These are phyloP conservation scores for Rhizoglyphus robini DNA, from an alignment of 1,140 invertebrate species.

Conservation along the genomic window DNA sequence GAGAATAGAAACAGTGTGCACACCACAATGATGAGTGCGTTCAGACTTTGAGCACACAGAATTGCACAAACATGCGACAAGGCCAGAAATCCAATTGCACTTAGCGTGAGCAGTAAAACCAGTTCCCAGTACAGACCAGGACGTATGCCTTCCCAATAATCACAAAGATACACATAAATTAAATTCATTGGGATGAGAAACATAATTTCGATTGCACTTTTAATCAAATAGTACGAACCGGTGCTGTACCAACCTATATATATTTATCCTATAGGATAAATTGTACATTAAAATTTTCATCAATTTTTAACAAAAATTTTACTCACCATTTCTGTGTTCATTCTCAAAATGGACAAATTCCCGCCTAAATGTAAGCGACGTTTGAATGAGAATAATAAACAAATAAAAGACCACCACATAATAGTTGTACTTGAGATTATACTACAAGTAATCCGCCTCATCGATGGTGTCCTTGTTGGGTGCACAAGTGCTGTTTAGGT, in stretches of 20 bases:
- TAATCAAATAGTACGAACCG: background rate
- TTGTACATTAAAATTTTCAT: background rate
- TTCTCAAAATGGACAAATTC: background rate
- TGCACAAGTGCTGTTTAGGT: background rate
- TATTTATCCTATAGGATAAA: too few relatives aligned
- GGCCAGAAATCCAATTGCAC: background rate
- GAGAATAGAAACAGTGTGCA: too few relatives aligned
- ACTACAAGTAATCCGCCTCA: background rate
- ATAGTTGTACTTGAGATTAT: background rate
- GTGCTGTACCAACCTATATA: constrained; percentile 5
- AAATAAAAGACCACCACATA: background rate
- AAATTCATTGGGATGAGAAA: background rate
- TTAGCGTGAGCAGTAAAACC: background rate
- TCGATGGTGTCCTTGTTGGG: background rate
- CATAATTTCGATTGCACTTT: background rate
- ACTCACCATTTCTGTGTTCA: constrained; percentile 9
- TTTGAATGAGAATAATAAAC: background rate
- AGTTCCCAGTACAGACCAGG: background rate
- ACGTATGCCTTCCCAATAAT: background rate
- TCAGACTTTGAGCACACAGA: background rate
- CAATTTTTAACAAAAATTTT: background rate
- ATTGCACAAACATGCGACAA: background rate
- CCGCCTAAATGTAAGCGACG: background rate
- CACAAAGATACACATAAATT: background rate
- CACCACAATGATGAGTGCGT: background rate